Base-by-base conservation (phyloP, 2,113 vertebrate species). In the Anhinga rufa region DNA sequence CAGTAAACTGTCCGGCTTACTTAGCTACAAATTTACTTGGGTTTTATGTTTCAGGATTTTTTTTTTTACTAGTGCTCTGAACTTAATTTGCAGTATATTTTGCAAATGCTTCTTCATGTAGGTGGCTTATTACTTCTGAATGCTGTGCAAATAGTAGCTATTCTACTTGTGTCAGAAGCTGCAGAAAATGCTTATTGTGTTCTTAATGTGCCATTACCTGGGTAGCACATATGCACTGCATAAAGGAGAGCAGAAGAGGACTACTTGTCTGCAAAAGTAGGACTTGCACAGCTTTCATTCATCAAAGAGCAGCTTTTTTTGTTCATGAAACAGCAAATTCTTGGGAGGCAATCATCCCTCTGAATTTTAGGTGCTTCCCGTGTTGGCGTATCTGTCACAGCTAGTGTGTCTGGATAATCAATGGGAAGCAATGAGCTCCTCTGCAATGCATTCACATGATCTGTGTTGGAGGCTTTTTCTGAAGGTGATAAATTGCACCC, bases 21-120 rank as follows among this genome's bases (percentile, higher is more conserved):
- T 66, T 38, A 80, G 54, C 78, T 85, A 40, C 70, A 72, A 4
- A 76, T 82, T 48, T 51, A 25, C 14, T 49, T 68, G 36, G 24
- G 57, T 87, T 68, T 21, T 87, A 0, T 17, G 14, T 79, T 92
- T 72, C 24, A 26, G 54, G 38, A 31, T 52, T 28, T 28, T 42
- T 29, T 6, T 34, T 14, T 36, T 42, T 65, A 38, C 36, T 84
- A 21, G 52, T 72, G 20, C 61, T 80, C 81, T 74, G 81, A 76
- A 91, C 69, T 94, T 76, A 71, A 79, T 94, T 91, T 71, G 83
- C 66, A 79, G 77, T 79, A 14, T 66, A 61, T 95, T 95, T 94
- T 91, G 82, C 51, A 91, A 70, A 82, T 70, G 51, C 9, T 58
- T 79, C 49, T 77, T 96, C 70, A 80, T 51, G 46, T 57, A 58